These are phyloP conservation scores for Babyrousa celebensis DNA, from an alignment of 2,797 vertebrate genomes.

Conservation along the genomic window DNA sequence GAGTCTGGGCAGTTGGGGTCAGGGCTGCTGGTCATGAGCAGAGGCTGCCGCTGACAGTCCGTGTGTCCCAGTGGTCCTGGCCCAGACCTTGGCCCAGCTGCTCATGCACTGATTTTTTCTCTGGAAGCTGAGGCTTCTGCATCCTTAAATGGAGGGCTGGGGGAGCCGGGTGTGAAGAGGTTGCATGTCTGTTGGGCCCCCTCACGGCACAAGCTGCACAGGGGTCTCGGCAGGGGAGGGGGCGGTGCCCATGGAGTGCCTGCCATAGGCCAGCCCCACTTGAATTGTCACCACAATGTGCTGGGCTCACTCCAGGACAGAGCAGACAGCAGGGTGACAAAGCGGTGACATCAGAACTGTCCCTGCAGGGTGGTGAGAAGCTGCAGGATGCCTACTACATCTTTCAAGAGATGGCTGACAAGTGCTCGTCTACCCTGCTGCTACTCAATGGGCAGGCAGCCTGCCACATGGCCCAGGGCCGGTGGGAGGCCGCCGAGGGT, in stretches of 20 bases:
- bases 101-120: accelerated
- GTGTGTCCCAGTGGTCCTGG: neutral
- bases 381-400: constrained; percentile 99
- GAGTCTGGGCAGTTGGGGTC: neutral
- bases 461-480: constrained; percentile 97
- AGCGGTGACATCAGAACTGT: neutral
- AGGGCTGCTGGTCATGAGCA: neutral
- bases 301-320: neutral
- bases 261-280: accelerated
- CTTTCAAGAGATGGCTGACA: constrained; percentile 99
- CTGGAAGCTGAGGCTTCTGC: neutral
- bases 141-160: accelerated
- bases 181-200: accelerated
- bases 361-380: constrained; percentile 96
- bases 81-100: neutral
- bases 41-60: too few relatives aligned
- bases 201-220: neutral
- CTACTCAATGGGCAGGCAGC: constrained; percentile 97
- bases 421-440: constrained; percentile 96
- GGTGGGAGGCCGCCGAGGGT: constrained; percentile 97
- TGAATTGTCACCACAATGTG: neutral
- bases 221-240: neutral
- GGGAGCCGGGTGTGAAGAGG: accelerated
- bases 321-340: neutral
- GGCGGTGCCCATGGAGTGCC: neutral